Base-by-base conservation (phyloP, 2,797 vertebrate species). In the Rhinatrema bivittatum region DNA sequence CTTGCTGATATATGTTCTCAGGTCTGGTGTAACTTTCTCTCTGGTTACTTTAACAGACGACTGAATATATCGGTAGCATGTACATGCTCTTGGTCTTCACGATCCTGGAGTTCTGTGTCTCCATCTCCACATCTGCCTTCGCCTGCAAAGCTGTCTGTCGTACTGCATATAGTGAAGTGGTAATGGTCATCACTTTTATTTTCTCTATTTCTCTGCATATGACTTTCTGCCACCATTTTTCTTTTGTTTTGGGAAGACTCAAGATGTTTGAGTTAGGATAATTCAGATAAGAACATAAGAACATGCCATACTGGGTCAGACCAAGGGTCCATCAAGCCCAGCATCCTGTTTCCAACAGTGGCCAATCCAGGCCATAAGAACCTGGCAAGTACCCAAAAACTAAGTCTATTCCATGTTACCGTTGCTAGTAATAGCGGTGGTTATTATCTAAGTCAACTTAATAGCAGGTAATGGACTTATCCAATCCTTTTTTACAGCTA, bases 41-140 rank as follows among this genome's bases (percentile, higher is more conserved):
- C 9, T 10, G 6, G 4, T 4, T 9, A 13, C 20, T 14, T 14
- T n/a, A 8, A 13, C 22, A 49, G 45, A 4, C 2, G 10, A 29
- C 3, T 3, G 5, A 17, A 4, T 5, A 3, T 3, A 48, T 39
- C 5, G 19, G 48, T 5, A 2, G 17, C 15, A 25, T 13, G 4
- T n/a, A n/a, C n/a, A 25, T 57, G 15, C 7, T 57, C 23, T 10
- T 32, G 10, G 4, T 41, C 21, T 44, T 57, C 35, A 36, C 35
- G 7, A 2, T 52, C n/a, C 28, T 57, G 18, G 27, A 52, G 31
- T 39, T 57, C 5, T 36, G 28, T 4, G 8, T 57, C n/a, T 32
- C 39, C 39, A 37, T 57, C 17, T 28, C 16, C 24, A 32, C 25
- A 7, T 42, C 43, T 3, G 29, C 21, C 4, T 57, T 48, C 15